Base-by-base conservation (phyloP, 2,888 invertebrate genomes). In the Oeneis ivallda region DNA sequence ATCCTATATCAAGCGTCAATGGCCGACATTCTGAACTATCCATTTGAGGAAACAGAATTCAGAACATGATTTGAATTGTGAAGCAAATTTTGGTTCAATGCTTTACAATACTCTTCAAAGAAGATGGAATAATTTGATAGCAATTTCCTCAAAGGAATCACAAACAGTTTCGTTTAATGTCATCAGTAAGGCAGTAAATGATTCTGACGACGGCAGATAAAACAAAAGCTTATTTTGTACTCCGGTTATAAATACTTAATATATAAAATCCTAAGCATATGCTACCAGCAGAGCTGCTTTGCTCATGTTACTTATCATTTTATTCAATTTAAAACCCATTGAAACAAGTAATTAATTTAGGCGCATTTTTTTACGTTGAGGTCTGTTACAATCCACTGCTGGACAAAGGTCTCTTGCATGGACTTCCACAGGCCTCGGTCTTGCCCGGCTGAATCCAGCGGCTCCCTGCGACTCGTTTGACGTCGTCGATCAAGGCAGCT, bases 1-100 rank as follows among this genome's bases (percentile, higher is more conserved):
- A 75, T 70, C 80, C 78, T 82, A 82, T 83, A 75, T 61, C 19
- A 52, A 47, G 32, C 63, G 54, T 71, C 66, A 71, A 69, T 71
- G 50, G 61, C 50, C 60, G 52, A 67, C 63, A 65, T 49, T 65
- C 54, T 64, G 57, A 62, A 59, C 69, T 67, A 67, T 67, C 64
- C 67, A 63, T 65, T 62, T 65, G 43, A 39, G 54, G 19, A 54
- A 39, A 57, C 62, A 63, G 59, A 63, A 41, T 49, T 63, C 37
- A n/a, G 65, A 56, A 62, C 62, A 62, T 54, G 47, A 58, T 67
- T 65, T 62, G 61, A 62, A 32, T 43, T 43, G 15, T 32, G 13
- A 58, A 37, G 43, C 45, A 52, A 41, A 41, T 56, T 41, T 19
- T 3, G 7, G 13, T 41, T 10, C 39, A 41, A 19, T 15, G 26